Conservation (phyloP, 2,888 invertebrate species). For the Agrotis exclamationis region DNA sequence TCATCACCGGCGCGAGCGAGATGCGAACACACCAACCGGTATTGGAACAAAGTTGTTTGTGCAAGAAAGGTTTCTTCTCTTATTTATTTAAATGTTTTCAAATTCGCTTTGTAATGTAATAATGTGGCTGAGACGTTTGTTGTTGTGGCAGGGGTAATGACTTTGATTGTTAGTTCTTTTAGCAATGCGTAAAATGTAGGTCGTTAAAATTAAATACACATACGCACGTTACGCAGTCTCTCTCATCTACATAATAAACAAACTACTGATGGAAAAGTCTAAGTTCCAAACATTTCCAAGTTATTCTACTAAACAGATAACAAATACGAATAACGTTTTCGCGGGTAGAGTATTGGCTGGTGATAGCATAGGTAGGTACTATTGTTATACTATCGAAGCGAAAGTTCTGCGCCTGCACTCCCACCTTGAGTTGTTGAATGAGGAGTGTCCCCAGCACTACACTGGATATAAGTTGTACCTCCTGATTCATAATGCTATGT, state of each 20-base stretch:
- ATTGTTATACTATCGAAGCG: conserved; percentile 21
- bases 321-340: conserved; percentile 46
- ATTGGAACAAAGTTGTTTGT: conserved; percentile 84
- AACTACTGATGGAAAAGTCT: conserved; percentile 35
- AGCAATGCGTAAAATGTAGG: conserved; percentile 76
- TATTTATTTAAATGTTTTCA: conserved; percentile 88
- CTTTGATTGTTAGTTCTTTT: conserved; percentile 81
- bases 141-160: conserved; percentile 84
- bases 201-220: conserved; percentile 65
- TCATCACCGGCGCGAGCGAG: conserved; percentile 72
- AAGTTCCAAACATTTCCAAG: conserved; percentile 34
- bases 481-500: conserved; percentile 46
- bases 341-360: conserved; percentile 9
- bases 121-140: conserved; percentile 79
- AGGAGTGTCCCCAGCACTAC: conserved; percentile 33
- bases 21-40: conserved; percentile 76
- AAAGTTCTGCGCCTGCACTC: conserved; percentile 29
- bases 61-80: conserved; percentile 87
- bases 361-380: not conserved
- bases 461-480: conserved; percentile 13
- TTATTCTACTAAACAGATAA: conserved; percentile 14
- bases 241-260: conserved; percentile 60
- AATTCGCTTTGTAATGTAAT: conserved; percentile 85
- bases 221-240: conserved; percentile 37
- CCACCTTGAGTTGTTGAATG: conserved; percentile 31